A percentile compares a stretch with the other conserved stretches of the same genome.
Evolutionary conservation across 2,113 vertebrate genomes (phyloP).

Genomic region (Triplophysa siluroides): DNA sequence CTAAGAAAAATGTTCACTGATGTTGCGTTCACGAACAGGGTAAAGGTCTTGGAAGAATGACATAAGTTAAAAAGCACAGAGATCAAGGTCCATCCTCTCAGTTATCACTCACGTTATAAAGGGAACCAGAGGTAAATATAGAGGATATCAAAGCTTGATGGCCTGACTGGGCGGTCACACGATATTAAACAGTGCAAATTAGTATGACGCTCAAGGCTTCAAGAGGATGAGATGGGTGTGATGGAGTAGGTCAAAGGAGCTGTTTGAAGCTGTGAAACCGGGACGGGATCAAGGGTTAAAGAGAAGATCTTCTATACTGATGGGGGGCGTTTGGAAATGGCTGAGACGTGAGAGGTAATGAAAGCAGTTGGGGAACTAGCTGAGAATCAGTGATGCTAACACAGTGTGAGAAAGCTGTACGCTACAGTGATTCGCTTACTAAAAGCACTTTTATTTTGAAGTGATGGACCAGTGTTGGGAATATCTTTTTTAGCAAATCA

Average conservation of each 20-base stretch:
- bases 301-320: constrained; percentile 12
- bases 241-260: constrained; percentile 16
- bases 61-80: background rate
- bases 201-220: constrained; percentile 9
- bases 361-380: constrained; percentile 11
- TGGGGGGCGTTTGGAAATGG: background rate
- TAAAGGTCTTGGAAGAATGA: background rate
- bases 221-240: background rate
- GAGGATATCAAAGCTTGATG: background rate
- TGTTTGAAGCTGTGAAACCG: constrained; percentile 25
- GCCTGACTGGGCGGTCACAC: constrained; percentile 17
- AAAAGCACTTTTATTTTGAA: background rate
- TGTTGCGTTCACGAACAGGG: background rate
- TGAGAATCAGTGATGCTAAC: background rate
- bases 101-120: background rate
- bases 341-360: constrained; percentile 34
- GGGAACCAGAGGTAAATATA: constrained; percentile 15
- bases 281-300: constrained; percentile 19
- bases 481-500: too few relatives aligned
- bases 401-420: constrained; percentile 1
- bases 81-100: background rate
- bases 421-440: background rate
- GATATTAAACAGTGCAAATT: constrained; percentile 19
- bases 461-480: background rate
- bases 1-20: background rate